Percentiles rank a stretch among this genome's conserved stretches.
phyloP scores from a whole-genome alignment of 2,888 invertebrate species.

The Alcis repandata region DNA sequence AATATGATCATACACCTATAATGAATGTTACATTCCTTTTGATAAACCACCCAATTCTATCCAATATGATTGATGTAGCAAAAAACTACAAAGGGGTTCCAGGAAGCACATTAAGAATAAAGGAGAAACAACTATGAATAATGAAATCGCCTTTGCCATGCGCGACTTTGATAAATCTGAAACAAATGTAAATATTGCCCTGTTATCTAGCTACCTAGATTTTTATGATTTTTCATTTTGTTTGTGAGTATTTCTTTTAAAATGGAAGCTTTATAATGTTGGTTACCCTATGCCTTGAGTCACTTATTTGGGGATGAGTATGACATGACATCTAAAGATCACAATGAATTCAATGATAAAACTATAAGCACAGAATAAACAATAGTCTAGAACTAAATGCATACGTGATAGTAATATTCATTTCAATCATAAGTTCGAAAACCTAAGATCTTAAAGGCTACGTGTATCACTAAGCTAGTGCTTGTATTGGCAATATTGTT shows the following conservation, averaged over 20 bases:
- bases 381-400: too few species aligned
- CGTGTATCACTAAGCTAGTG: neutral
- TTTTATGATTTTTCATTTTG: constrained; percentile 22
- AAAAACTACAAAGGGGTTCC: constrained; percentile 35
- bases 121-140: constrained; percentile 36
- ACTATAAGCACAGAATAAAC: too few species aligned
- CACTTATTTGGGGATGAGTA: neutral
- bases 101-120: constrained; percentile 36
- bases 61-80: constrained; percentile 37
- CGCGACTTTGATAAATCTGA: constrained; percentile 38
- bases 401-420: neutral
- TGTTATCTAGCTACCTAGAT: constrained; percentile 17
- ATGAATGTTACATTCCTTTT: constrained; percentile 7
- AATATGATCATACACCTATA: neutral
- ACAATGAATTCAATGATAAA: too few species aligned
- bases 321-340: too few species aligned
- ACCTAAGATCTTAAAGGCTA: neutral
- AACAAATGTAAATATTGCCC: constrained; percentile 33
- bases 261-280: neutral
- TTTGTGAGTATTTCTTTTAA: neutral
- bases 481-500: constrained; percentile 8
- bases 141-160: constrained; percentile 30
- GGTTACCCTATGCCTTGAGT: neutral
- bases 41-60: constrained; percentile 13
- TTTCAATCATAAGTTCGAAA: neutral